phyloP scores from a whole-genome alignment of 2,797 vertebrate species.

The Sebastes vulpes region DNA sequence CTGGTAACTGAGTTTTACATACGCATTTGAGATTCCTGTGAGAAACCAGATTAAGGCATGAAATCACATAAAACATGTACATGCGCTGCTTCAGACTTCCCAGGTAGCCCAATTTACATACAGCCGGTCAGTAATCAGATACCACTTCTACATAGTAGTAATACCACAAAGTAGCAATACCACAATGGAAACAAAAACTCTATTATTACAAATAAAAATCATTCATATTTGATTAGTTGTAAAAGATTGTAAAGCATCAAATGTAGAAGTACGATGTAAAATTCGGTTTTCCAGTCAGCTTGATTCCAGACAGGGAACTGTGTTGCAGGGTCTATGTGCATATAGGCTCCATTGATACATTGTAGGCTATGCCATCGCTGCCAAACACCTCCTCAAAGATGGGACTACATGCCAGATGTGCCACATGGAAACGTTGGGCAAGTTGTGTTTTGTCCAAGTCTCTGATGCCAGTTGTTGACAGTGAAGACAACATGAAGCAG shows the following conservation, averaged over 20 bases:
- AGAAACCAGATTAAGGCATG: neutral
- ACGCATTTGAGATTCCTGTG: neutral
- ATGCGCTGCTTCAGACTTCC: neutral
- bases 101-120: neutral
- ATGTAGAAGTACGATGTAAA: neutral
- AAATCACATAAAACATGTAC: neutral
- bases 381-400: neutral
- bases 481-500: neutral
- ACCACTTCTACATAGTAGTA: neutral
- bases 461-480: neutral
- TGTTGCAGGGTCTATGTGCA: neutral
- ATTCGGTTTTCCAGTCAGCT: neutral
- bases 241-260: neutral
- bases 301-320: neutral
- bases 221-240: neutral
- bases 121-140: neutral
- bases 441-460: too few relatives aligned
- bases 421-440: too few relatives aligned
- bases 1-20: neutral
- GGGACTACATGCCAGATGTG: too few relatives aligned
- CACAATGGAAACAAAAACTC: neutral
- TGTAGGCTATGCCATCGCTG: too few relatives aligned
- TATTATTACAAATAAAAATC: neutral
- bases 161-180: neutral
- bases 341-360: too few relatives aligned